These are phyloP conservation scores for Acronicta leporina DNA, from an alignment of 2,888 invertebrate species.

Conservation along the genomic window DNA sequence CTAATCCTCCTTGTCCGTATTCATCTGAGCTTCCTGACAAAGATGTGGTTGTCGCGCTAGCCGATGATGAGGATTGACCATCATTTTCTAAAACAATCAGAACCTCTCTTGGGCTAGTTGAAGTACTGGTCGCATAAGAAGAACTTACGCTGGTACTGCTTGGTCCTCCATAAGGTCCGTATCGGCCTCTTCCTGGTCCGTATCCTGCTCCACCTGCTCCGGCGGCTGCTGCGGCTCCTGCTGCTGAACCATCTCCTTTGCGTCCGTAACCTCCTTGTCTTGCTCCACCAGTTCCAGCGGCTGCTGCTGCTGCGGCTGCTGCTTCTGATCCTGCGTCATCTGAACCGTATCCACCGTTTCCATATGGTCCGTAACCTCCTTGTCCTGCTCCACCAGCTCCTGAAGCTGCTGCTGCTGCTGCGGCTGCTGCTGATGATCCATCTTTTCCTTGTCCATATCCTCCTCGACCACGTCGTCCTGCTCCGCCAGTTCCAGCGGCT, in stretches of 20 bases:
- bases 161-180: neutral
- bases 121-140: too few species aligned
- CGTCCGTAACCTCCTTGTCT: neutral
- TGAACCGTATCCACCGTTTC: too few species aligned
- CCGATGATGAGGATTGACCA: too few species aligned
- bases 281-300: neutral
- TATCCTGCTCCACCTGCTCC: neutral
- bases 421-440: neutral
- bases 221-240: neutral
- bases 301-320: conserved; percentile 22
- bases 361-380: neutral
- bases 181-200: neutral
- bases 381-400: neutral
- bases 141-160: too few species aligned
- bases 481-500: neutral
- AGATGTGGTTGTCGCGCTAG: too few species aligned
- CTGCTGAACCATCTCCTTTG: neutral
- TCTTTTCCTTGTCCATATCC: conserved; percentile 1
- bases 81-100: too few species aligned
- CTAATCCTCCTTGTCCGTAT: neutral
- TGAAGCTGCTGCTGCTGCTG: conserved; percentile 1
- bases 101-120: too few species aligned
- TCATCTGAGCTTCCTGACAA: neutral
- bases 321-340: neutral
- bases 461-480: conserved; percentile 3